phyloP scores from a whole-genome alignment of 1,140 invertebrate genomes.

The Drosophila arizonae region DNA sequence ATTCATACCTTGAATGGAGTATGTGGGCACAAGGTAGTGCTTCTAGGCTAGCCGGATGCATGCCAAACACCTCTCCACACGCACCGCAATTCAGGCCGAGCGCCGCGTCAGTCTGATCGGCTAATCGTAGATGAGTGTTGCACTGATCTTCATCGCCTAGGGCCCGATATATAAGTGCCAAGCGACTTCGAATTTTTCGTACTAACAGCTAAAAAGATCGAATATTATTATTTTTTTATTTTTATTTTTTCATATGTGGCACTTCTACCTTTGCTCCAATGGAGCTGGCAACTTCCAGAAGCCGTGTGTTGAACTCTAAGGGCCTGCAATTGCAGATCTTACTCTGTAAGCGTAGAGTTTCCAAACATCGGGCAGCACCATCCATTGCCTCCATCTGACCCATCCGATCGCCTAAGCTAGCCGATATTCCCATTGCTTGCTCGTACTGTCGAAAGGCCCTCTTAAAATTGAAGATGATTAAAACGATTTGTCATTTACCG shows the following conservation, averaged over 20 bases:
- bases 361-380: conserved; percentile 90
- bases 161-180: conserved; percentile 90
- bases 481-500: not conserved
- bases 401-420: conserved; percentile 89
- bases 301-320: conserved; percentile 91
- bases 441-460: conserved; percentile 91
- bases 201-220: conserved; percentile 86
- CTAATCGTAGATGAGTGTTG: conserved; percentile 88
- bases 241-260: too few relatives aligned
- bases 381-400: conserved; percentile 95
- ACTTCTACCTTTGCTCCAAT: conserved; percentile 88
- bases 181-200: conserved; percentile 88
- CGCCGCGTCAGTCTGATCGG: conserved; percentile 87
- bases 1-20: conserved; percentile 89
- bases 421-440: conserved; percentile 91
- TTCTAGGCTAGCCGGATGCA: conserved; percentile 89
- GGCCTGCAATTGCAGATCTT: conserved; percentile 93
- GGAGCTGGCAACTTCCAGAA: conserved; percentile 90
- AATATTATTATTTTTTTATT: not conserved
- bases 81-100: conserved; percentile 90
- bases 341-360: conserved; percentile 88
- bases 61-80: conserved; percentile 89
- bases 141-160: conserved; percentile 91
- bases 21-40: conserved; percentile 93
- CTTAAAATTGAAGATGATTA: conserved; percentile 71